Evolutionary conservation across 2,113 vertebrate genomes (phyloP).

Genomic region (Sterrhoptilus dennistouni): DNA sequence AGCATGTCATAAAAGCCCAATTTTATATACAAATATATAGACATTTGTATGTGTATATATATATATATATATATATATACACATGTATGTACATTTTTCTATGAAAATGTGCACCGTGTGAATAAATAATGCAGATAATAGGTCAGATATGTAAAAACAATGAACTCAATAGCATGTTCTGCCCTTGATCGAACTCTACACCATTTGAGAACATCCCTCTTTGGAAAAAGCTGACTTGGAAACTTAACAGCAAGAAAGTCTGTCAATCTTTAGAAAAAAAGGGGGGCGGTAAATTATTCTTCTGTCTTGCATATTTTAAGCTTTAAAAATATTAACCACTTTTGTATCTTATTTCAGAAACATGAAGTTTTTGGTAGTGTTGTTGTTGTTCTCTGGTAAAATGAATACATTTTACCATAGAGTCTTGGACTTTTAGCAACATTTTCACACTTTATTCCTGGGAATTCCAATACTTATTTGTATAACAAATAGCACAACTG

Average conservation of each 20-base stretch:
- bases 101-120: background rate
- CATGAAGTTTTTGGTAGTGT: background rate
- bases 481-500: background rate
- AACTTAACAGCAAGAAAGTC: background rate
- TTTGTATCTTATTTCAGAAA: background rate
- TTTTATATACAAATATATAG: background rate
- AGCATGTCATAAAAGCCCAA: background rate
- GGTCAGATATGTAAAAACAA: background rate
- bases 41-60: background rate
- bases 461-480: background rate
- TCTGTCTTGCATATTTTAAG: background rate
- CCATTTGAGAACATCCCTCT: background rate
- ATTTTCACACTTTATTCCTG: background rate
- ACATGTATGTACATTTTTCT: background rate
- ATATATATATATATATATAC: background rate
- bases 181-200: background rate
- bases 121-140: background rate
- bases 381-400: background rate
- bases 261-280: conserved; percentile 23
- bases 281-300: background rate
- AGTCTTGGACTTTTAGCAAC: background rate
- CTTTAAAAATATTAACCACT: background rate
- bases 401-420: background rate
- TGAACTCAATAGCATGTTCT: background rate
- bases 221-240: conserved; percentile 43